Conservation (phyloP, 2,797 vertebrate species). For the Microctenopoma stevenorrisi region DNA sequence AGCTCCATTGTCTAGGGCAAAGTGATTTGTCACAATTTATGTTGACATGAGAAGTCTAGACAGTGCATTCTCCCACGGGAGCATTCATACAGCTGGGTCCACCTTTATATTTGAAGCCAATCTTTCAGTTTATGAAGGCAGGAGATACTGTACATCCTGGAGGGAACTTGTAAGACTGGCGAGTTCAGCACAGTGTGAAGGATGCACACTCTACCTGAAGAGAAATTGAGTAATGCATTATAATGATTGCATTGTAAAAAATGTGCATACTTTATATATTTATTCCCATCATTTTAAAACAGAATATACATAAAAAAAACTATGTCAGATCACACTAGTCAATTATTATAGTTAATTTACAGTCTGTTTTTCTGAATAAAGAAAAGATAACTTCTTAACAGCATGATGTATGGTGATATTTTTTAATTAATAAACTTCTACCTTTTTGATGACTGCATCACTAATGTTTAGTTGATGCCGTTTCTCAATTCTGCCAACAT, state of each 20-base stretch:
- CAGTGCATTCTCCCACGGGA: conserved; percentile 40
- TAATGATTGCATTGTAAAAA: background rate
- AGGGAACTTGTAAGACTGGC: conserved; percentile 19
- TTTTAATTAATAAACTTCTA: conserved; percentile 3
- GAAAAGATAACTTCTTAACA: background rate
- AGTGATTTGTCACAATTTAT: conserved; percentile 81
- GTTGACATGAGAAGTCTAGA: conserved; percentile 75
- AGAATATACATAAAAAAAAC: background rate
- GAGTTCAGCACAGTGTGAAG: conserved; percentile 23
- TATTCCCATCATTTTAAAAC: background rate
- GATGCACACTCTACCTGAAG: background rate
- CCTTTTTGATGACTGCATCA: conserved; percentile 6
- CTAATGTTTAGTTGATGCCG: conserved; percentile 23
- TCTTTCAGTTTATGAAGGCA: conserved; percentile 55
- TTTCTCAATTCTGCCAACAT: conserved; percentile 25
- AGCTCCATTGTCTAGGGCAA: conserved; percentile 65
- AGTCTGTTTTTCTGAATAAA: background rate
- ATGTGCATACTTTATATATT: background rate
- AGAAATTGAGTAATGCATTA: background rate
- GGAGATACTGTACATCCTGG: conserved; percentile 42
- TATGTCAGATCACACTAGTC: background rate
- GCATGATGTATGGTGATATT: background rate
- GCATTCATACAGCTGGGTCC: conserved; percentile 42
- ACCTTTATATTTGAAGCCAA: conserved; percentile 46
- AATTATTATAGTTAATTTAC: background rate